Base-by-base conservation (phyloP, 2,888 invertebrate genomes). In the Rotaria macrura region DNA sequence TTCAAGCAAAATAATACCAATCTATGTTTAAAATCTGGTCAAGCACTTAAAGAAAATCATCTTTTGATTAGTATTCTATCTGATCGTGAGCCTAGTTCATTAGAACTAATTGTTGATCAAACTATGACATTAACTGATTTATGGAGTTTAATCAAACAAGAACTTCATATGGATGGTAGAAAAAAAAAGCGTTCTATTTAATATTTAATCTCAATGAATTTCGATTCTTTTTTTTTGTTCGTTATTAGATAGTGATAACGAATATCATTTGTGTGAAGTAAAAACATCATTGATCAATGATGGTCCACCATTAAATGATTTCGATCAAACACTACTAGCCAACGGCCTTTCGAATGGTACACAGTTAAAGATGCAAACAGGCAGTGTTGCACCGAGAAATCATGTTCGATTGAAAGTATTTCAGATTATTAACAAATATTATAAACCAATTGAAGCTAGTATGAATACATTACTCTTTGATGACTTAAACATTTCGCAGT, bases 1-100 rank as follows among this genome's bases (percentile, higher is more conserved):
- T 79, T 79, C n/a, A 79, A n/a, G 43, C 34, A 65, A 65, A 79
- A n/a, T 43, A n/a, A 25, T 43, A 79, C 79, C 40, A 79, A 79
- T 79, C n/a, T 79, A 0, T 79, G 79, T 79, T 79, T 79, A 40
- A 79, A 79, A 79, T 5, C 9, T 12, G 79, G 79, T 25, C 79
- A 79, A 43, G 43, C 79, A n/a, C 25, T 79, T 12, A 43, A 79
- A 43, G 79, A 79, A 4, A 43, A 79, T n/a, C 20, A 79, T 40
- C 12, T 79, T 79, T 7, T 79, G 3, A 0, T 79, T 43, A 43
- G 1, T n/a, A 43, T 79, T 79, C 43, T 38, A 79, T 79, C 79
- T 3, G 79, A 79, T 43, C 25, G 40, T 10, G 79, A 79, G 43
- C 79, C 79, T 23, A 43, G 10, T n/a, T 12, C 43, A 40, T 17